Percentiles rank a stretch among this genome's conserved stretches.
Conservation (phyloP, 2,888 invertebrate genomes). For the Xestia ashworthii region DNA sequence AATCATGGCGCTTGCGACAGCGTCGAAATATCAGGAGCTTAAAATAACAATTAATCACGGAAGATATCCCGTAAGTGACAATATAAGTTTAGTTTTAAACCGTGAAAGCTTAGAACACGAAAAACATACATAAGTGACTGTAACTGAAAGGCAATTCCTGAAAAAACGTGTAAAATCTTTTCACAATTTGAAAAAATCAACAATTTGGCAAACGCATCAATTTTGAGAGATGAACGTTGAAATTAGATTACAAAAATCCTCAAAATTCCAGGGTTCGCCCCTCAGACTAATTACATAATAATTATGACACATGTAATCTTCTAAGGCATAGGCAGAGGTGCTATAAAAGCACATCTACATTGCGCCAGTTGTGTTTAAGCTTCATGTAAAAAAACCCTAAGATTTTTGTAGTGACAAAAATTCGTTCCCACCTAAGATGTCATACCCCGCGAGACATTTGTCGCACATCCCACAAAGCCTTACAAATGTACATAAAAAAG, state of each 20-base stretch:
- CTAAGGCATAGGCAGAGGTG: neutral
- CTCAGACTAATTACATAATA: neutral
- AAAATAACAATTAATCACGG: too few relatives aligned
- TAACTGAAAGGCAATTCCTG: neutral
- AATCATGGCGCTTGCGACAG: too few relatives aligned
- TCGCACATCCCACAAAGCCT: neutral
- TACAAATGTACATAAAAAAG: slow-evolving; percentile 7
- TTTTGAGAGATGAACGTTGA: neutral
- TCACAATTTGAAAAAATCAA: neutral
- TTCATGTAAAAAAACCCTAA: neutral
- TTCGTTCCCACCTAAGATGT: neutral
- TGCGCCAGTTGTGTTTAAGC: neutral
- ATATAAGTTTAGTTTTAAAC: too few relatives aligned
- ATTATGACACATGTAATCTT: neutral
- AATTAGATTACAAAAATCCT: neutral
- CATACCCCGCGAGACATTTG: neutral
- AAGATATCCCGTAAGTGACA: too few relatives aligned
- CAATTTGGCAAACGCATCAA: neutral
- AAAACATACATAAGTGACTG: neutral
- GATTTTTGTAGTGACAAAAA: neutral
- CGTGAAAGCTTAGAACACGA: too few relatives aligned
- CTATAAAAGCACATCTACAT: neutral
- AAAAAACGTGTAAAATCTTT: neutral
- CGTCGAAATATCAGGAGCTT: too few relatives aligned
- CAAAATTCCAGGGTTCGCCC: neutral